Evolutionary conservation across 2,797 vertebrate genomes (phyloP), one percentile per base, ranked within the genome.

Genomic region (Huso huso): DNA sequence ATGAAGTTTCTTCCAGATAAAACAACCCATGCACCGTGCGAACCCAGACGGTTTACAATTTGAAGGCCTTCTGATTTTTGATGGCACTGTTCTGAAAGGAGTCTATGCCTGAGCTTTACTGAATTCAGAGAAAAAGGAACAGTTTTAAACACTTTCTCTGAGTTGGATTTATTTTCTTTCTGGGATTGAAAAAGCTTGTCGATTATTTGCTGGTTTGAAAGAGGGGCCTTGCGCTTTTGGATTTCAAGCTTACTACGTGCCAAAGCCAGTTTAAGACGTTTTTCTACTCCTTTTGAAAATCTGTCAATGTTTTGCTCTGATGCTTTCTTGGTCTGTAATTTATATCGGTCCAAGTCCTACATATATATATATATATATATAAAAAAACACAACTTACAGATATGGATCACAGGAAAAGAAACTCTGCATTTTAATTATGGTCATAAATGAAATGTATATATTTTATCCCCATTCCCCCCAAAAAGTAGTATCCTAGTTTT

Each of bases 21-120:
- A 80, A 94, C 74, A 71, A 95, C 77, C 95, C 96, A 99, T 63
- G 90, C 82, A 71, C 91, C 89, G 77, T 92, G 91, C 82, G 93
- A 91, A 79, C 87, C 91, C 81, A 94, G 88, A 49, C 81, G 88
- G 77, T 86, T 90, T 78, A 98, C 84, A 68, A 94, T 84, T 67
- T 72, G 76, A 83, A 88, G 83, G 79, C 91, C 83, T 1, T 79
- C 82, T 4, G 85, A 76, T 10, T 78, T 72, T 7, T 81, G 67
- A 51, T 78, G 60, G 66, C 75, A 69, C 67, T 77, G 81, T 63
- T 81, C 71, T 49, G 84, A 75, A 48, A 84, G 87, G 72, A 81
- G 87, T 72, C 79, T 80, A 57, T 91, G 82, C 51, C 77, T 80
- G 66, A 53, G 81, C 79, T 87, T 89, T 62, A 96, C 88, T 70